Evolutionary conservation across 2,888 invertebrate species (phyloP).

Genomic region (Drosophila greeni): DNA sequence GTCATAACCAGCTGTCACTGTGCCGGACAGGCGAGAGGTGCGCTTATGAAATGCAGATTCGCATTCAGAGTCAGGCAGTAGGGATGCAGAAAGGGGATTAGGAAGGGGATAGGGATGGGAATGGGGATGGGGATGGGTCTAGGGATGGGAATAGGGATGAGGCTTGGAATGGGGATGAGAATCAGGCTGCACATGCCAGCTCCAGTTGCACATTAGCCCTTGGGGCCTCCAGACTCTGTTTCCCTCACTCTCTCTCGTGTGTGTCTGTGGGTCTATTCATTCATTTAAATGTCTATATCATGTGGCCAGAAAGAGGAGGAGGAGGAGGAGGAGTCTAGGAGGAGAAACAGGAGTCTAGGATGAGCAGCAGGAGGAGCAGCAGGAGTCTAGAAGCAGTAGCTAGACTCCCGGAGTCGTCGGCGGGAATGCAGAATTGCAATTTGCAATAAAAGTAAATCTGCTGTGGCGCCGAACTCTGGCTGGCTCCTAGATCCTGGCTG

Average conservation of each 20-base stretch:
- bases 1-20: slow-evolving; percentile 33
- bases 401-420: background rate
- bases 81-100: too few species aligned
- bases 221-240: background rate
- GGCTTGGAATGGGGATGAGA: background rate
- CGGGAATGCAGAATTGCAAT: slow-evolving; percentile 57
- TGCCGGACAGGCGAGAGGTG: slow-evolving; percentile 16
- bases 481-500: slow-evolving; percentile 24
- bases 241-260: slow-evolving; percentile 6
- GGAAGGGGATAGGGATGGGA: too few species aligned
- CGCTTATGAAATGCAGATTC: slow-evolving; percentile 30
- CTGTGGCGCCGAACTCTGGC: slow-evolving; percentile 28
- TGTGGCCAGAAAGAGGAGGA: slow-evolving; percentile 21
- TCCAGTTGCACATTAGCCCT: slow-evolving; percentile 29
- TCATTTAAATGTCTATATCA: slow-evolving; percentile 68
- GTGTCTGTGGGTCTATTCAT: slow-evolving; percentile 43
- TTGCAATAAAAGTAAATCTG: slow-evolving; percentile 71
- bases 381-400: too few species aligned
- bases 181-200: slow-evolving; percentile 8
- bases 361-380: too few species aligned
- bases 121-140: background rate
- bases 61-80: background rate
- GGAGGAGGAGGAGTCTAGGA: background rate
- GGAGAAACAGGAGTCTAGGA: too few species aligned
- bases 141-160: too few species aligned